Evolutionary conservation across 2,113 vertebrate species (phyloP).

Genomic region (Hypanus sabinus): DNA sequence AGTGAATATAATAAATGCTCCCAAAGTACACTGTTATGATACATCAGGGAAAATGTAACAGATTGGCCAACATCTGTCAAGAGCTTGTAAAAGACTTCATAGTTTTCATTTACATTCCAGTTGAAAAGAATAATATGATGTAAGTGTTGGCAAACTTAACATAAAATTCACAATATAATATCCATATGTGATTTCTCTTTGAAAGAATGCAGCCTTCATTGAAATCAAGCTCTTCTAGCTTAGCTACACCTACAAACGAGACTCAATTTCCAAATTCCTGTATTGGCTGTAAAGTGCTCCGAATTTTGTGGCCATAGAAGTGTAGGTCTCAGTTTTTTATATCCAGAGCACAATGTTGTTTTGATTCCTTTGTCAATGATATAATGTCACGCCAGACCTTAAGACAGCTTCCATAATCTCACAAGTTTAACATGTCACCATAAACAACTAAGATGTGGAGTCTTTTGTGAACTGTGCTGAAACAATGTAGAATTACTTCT

Average conservation of each 20-base stretch:
- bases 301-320: not conserved
- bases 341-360: not conserved
- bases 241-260: not conserved
- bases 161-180: not conserved
- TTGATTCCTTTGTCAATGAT: not conserved
- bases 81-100: not conserved
- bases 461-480: not conserved
- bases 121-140: not conserved
- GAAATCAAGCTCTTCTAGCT: not conserved
- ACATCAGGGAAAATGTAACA: not conserved
- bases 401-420: not conserved
- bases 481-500: not conserved
- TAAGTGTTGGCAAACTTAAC: not conserved
- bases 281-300: not conserved
- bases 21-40: not conserved
- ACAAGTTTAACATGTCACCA: not conserved
- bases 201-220: no score
- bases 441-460: not conserved
- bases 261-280: not conserved
- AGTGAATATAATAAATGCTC: not conserved
- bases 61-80: not conserved
- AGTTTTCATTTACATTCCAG: not conserved
- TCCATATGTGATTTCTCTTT: not conserved
- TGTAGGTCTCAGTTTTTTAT: not conserved
- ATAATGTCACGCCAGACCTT: not conserved